Evolutionary conservation across 2,797 vertebrate species (phyloP).

Genomic region (Lutjanus argentimaculatus): DNA sequence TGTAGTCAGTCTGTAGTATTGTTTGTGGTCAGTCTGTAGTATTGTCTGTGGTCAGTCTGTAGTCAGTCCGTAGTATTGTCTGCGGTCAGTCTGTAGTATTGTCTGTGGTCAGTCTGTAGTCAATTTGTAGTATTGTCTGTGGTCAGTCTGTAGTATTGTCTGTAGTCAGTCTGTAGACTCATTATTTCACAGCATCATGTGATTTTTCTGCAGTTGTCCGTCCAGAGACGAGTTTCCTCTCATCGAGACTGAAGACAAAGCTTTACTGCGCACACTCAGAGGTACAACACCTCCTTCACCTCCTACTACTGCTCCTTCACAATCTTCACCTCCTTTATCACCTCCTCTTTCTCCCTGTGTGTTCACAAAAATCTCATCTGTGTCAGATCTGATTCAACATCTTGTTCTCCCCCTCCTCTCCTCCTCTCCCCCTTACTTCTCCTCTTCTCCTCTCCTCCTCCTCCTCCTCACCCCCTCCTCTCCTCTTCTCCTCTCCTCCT

Average conservation of each 20-base stretch:
- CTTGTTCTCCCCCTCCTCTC: not conserved
- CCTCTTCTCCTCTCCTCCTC: not conserved
- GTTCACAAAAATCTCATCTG: not conserved
- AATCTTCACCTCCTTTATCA: not conserved
- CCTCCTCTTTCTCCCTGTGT: not conserved
- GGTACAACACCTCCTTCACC: conserved; percentile 72
- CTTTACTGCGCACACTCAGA: conserved; percentile 88
- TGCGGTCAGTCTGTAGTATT: too few species aligned
- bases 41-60: too few species aligned
- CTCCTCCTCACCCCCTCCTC: too few species aligned
- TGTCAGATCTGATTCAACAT: not conserved
- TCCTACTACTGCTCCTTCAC: not conserved
- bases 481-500: too few species aligned
- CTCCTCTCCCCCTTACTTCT: too few species aligned
- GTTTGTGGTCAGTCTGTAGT: too few species aligned
- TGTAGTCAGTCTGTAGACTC: too few species aligned
- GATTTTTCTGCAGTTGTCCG: conserved; percentile 86
- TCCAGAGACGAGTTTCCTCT: conserved; percentile 93
- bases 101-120: too few species aligned
- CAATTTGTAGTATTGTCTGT: too few species aligned
- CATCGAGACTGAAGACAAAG: conserved; percentile 94
- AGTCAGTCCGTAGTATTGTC: too few species aligned
- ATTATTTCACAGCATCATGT: not conserved
- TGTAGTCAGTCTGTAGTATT: too few species aligned
- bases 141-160: too few species aligned